Base-by-base conservation (phyloP, 2,797 vertebrate species). In the Eulemur mongoz region DNA sequence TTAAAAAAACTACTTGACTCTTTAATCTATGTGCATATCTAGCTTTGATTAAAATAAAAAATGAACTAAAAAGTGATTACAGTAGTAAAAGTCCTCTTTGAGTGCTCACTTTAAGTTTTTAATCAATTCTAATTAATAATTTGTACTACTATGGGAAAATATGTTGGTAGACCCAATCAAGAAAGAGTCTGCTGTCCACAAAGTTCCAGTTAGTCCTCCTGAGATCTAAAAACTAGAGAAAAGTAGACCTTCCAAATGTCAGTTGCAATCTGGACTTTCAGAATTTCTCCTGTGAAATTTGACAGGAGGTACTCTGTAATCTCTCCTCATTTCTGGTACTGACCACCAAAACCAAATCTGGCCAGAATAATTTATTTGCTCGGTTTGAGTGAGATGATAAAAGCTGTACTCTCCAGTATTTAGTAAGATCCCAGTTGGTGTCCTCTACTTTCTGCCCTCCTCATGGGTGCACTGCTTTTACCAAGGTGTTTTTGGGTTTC, bases 21-120 rank as follows among this genome's bases (percentile, higher is more conserved):
- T 81, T 91, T 40, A 40, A 40, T 40, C 4, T n/a, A 7, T 73
- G 32, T 89, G 43, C 38, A 15, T 50, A 80, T 72, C n/a, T 81
- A 78, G 38, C 22, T 94, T 89, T 85, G 17, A 61, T 81, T 93
- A 83, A 85, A 92, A 67, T 90, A 90, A 95, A 67, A 85, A 82
- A 25, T 63, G n/a, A 89, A 61, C 43, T 85, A 9, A 61, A 52
- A 94, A 70, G n/a, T 81, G 25, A 86, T 72, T 82, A 32, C 0
- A 48, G 45, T 54, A 76, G 30, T 43, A 30, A 45, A 50, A 78
- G 11, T 94, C 48, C 65, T 88, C 18, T 13, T 20, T 67, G 72
- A 63, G 18, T 72, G 20, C 50, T 92, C 48, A 79, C 27, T 67
- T 61, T 78, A 90, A 72, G n/a, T 73, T 83, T 65, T 52, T 52